Evolutionary conservation across 1,140 invertebrate genomes (phyloP), one percentile per base, ranked within the genome.

Genomic region (Drosophila virilis): DNA sequence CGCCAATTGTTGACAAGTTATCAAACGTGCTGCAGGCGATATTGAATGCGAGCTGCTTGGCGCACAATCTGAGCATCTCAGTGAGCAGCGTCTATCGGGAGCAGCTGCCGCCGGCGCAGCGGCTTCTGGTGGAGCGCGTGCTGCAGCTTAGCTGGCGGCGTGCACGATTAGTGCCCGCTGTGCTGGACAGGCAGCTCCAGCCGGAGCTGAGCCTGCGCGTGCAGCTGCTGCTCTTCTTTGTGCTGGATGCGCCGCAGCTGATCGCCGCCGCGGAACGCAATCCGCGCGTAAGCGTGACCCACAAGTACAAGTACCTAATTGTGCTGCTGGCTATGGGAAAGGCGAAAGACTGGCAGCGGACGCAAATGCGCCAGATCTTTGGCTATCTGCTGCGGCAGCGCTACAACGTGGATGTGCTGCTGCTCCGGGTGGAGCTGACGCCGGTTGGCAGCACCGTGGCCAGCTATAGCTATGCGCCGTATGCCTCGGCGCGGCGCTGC

Each of bases 381-480:
- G 22, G 2, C 0, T 74, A 80, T 15, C 72, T 88, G 10, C 45
- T 89, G 62, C 66, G 67, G 15, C 10, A 66, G 3, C 74, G 60
- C 0, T 80, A 80, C 43, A 84, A 66, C 40, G 64, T 84, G 7
- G 66, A 88, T 35, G 77, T 73, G 13, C 10, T 78, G 40, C 28
- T 88, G 6, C 46, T 88, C 28, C 46, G 74, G 13, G 55, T 48
- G 2, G 12, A 57, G 1, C 12, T 64, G 10, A 4, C 35, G 1
- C 6, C 0, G 0, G 22, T 1, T 1, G 38, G 3, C 7, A 43
- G 3, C 7, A 43, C 8, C 0, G 12, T 74, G 0, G 7, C 35
- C 0, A 37, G 33, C 1, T 89, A 68, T 7, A 78, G 51, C 40
- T 82, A 71, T 35, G 42, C 13, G 54, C 84, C 84, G 0, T 89